Evolutionary conservation across 2,888 invertebrate genomes (phyloP), one percentile per base, ranked within the genome.

Genomic region (Lithosia quadra): DNA sequence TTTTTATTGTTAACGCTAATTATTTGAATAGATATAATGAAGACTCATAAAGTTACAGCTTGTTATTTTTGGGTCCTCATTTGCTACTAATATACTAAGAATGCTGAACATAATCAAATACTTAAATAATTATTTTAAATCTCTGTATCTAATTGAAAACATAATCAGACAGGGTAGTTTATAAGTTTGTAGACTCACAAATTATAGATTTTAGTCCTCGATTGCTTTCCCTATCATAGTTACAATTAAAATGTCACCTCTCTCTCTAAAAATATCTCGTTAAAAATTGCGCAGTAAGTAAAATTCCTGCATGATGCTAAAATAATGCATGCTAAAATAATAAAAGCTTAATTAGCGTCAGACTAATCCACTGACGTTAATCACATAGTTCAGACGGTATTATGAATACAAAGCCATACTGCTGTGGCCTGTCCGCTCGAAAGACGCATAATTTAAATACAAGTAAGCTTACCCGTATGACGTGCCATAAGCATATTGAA

Each of bases 401-500:
- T 49, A 49, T 9, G 18, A n/a, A 1, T 1, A 49, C 49, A 49
- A 49, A 49, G n/a, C 49, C 9, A n/a, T 49, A 9, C 49, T 49
- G 9, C n/a, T 49, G 2, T 49, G n/a, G n/a, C n/a, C n/a, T 1
- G n/a, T 49, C 49, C 9, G n/a, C 43, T 43, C 18, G 18, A 43
- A 28, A 43, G 43, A 43, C 18, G 18, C 18, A 43, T 43, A n/a
- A n/a, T 36, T 1, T 2, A 0, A 49, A 22, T n/a, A n/a, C 13
- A 53, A 4, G 13, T n/a, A 21, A 34, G 76, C 84, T 82, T 67
- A 86, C 86, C 21, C 34, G 21, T 4, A 11, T 78, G 49, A 73
- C 81, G 78, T 49, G 70, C 39, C 39, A 77, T 71, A 24, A 90
- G 81, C 11, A 82, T 86, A 49, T 88, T 85, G 65, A 92, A 92